Conservation (phyloP, 2,113 vertebrate genomes). For the Mastomys coucha region DNA sequence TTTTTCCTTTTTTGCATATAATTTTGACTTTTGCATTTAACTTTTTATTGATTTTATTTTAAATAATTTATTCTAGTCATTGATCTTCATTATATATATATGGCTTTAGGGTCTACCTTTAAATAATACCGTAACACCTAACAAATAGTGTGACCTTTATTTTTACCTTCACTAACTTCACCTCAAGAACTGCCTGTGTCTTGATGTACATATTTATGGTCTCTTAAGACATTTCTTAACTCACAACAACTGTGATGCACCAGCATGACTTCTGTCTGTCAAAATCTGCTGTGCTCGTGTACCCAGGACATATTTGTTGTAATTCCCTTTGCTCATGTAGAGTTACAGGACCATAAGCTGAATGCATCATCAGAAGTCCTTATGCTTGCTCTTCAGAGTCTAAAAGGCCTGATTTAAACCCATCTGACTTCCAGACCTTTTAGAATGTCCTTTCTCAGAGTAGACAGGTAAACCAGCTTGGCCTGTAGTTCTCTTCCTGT, state of each 20-base stretch:
- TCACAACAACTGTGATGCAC: not conserved
- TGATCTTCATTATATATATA: not conserved
- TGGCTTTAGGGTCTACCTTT: not conserved
- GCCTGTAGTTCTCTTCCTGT: not conserved
- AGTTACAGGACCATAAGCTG: not conserved
- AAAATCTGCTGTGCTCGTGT: not conserved
- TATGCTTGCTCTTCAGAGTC: slow-evolving; percentile 12
- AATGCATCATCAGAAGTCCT: not conserved
- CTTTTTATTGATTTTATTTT: slow-evolving; percentile 20
- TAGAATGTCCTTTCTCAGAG: not conserved
- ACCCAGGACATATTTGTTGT: not conserved
- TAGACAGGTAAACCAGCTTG: not conserved
- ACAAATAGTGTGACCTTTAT: not conserved
- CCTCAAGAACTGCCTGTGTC: not conserved
- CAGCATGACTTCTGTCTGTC: not conserved
- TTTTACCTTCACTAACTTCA: not conserved
- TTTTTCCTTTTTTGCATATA: not conserved
- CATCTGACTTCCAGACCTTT: not conserved
- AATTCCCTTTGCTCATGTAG: not conserved
- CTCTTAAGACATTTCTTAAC: not conserved
- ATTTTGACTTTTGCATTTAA: not conserved
- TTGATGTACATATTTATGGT: not conserved
- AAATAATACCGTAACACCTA: not conserved
- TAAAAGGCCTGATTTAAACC: not conserved
- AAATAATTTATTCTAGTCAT: slow-evolving; percentile 13